Conservation (phyloP, 23 tunicate genomes). For the Halocynthia roretzi region DNA sequence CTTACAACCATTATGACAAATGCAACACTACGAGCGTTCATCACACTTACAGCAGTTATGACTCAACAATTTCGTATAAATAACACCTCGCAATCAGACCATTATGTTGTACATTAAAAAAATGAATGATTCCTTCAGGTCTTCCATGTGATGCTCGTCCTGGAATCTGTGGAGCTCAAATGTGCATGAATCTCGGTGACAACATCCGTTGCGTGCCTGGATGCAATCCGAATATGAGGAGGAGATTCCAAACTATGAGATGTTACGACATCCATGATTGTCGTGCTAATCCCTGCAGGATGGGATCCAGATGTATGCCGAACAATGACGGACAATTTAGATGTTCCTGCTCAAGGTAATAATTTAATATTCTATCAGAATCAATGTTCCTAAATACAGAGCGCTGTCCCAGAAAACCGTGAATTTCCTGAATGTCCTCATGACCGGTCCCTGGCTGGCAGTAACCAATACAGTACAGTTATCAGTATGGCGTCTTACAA, state of each 20-base stretch:
- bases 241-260: conserved; percentile 28
- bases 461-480: no score
- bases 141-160: conserved; percentile 29
- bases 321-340: conserved; percentile 71
- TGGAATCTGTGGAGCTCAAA: conserved; percentile 21
- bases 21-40: no score
- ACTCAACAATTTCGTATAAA: no score
- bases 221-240: conserved; percentile 38
- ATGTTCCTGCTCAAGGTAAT: conserved; percentile 77
- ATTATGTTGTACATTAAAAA: no score
- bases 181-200: conserved; percentile 27
- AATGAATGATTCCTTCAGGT: background rate
- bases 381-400: background rate
- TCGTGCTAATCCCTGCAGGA: conserved; percentile 66
- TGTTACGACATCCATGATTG: conserved; percentile 91
- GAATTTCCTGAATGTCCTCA: no score
- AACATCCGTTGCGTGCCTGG: conserved; percentile 57
- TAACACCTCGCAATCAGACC: no score
- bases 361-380: background rate
- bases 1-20: no score
- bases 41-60: no score
- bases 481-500: no score
- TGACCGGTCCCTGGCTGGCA: background rate
- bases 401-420: no score
- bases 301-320: conserved; percentile 54